A percentile compares a stretch with the other conserved stretches of the same genome.
Evolutionary conservation across 2,113 vertebrate genomes (phyloP).

Genomic region (Gobius niger): DNA sequence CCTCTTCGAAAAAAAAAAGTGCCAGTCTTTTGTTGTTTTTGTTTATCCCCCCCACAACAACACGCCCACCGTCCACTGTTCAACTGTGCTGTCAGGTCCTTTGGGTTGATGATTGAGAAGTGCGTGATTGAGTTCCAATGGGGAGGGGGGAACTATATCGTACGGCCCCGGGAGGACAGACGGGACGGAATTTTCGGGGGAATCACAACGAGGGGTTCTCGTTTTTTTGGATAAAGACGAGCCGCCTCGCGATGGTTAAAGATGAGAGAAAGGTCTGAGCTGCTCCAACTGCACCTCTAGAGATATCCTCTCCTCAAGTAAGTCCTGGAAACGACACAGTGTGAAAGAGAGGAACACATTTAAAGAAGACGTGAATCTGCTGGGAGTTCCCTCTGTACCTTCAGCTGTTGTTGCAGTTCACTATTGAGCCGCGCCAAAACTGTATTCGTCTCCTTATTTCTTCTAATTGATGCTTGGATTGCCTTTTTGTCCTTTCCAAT

Average conservation of each 20-base stretch:
- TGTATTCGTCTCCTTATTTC: constrained; percentile 98
- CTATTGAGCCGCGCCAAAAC: constrained; percentile 97
- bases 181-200: constrained; percentile 13
- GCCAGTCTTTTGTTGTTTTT: constrained; percentile 64
- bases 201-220: constrained; percentile 34
- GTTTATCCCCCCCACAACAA: constrained; percentile 12
- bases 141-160: constrained; percentile 6
- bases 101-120: constrained; percentile 33
- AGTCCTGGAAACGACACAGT: constrained; percentile 79
- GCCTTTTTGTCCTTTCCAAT: constrained; percentile 97
- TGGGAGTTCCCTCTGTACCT: constrained; percentile 75
- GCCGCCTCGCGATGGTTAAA: constrained; percentile 79
- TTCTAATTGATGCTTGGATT: constrained; percentile 98
- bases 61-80: not conserved
- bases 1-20: constrained; percentile 48
- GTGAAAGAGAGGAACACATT: not conserved
- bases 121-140: constrained; percentile 41
- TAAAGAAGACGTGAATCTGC: not conserved
- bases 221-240: constrained; percentile 30
- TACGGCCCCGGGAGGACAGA: constrained; percentile 26
- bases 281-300: constrained; percentile 99
- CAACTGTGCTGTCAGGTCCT: constrained; percentile 39
- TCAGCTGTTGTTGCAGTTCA: constrained; percentile 97
- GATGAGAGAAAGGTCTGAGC: constrained; percentile 98
- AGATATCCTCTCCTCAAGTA: constrained; percentile 98